Conservation (phyloP, 1,140 invertebrate genomes). For the Pristionchus pacificus region DNA sequence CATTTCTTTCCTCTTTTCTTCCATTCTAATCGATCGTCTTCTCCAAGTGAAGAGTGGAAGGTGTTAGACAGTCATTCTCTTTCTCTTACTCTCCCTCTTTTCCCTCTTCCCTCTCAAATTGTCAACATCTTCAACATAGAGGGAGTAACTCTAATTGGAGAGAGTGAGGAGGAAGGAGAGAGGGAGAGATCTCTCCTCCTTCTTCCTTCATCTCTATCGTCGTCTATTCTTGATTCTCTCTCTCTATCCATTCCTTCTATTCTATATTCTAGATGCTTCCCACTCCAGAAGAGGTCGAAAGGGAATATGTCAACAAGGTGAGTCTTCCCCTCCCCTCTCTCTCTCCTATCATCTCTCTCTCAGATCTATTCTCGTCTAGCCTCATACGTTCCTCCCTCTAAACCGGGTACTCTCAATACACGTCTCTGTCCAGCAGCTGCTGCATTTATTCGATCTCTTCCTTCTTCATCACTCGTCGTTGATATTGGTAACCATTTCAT, state of each 20-base stretch:
- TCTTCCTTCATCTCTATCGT: not conserved
- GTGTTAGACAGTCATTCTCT: too few relatives aligned
- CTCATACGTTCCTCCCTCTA: slow-evolving; percentile 19
- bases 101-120: not conserved
- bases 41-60: too few relatives aligned
- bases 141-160: too few relatives aligned
- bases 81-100: not conserved
- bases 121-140: not conserved
- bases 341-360: not conserved
- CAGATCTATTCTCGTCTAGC: slow-evolving; percentile 31
- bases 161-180: too few relatives aligned
- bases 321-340: not conserved
- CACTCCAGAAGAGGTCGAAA: slow-evolving; percentile 15
- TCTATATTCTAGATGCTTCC: not conserved
- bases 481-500: slow-evolving; percentile 5
- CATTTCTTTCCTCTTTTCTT: too few relatives aligned
- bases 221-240: not conserved
- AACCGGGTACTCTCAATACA: not conserved
- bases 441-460: slow-evolving; percentile 13
- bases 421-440: slow-evolving; percentile 14
- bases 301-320: slow-evolving; percentile 27
- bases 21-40: too few relatives aligned
- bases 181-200: not conserved
- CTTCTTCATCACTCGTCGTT: slow-evolving; percentile 5
- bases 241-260: not conserved